Evolutionary conservation across 2,797 vertebrate genomes (phyloP).

Genomic region (Meda fulgida): DNA sequence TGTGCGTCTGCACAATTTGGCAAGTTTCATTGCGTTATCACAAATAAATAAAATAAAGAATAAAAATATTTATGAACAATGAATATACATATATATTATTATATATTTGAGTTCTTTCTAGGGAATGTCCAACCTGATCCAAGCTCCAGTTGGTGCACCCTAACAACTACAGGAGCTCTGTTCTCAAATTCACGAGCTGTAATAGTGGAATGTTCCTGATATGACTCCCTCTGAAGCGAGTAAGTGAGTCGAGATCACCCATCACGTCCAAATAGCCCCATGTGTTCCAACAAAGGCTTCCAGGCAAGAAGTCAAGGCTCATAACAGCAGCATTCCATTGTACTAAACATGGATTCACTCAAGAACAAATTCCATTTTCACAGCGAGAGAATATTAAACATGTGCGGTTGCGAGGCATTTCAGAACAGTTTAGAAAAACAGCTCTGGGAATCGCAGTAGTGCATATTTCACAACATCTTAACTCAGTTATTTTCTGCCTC

Average conservation of each 20-base stretch:
- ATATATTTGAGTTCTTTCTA: background rate
- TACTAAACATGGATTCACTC: conserved; percentile 38
- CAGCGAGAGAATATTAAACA: conserved; percentile 43
- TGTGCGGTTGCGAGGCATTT: background rate
- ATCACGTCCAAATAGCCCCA: conserved; percentile 37
- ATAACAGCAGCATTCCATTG: conserved; percentile 27
- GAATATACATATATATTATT: too few species aligned
- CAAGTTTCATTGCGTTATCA: too few species aligned
- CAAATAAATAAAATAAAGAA: too few species aligned
- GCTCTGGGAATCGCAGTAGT: conserved; percentile 4
- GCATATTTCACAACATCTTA: conserved; percentile 33
- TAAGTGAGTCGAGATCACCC: conserved; percentile 37
- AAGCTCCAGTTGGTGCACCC: background rate
- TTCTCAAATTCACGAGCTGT: conserved; percentile 17
- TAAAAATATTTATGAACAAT: too few species aligned
- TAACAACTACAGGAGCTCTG: background rate
- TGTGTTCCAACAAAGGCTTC: conserved; percentile 38
- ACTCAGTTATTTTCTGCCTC: background rate
- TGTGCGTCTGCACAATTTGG: too few species aligned
- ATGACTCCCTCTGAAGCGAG: conserved; percentile 40
- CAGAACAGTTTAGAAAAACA: conserved; percentile 21
- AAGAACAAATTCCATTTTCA: conserved; percentile 40
- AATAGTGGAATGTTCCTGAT: conserved; percentile 20
- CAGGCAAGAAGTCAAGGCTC: conserved; percentile 49
- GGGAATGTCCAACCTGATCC: background rate